Percentiles rank a stretch among this genome's conserved stretches.
These are phyloP conservation scores for Tenualosa thibaudeaui DNA, from an alignment of 2,797 vertebrate genomes.

Conservation along the genomic window DNA sequence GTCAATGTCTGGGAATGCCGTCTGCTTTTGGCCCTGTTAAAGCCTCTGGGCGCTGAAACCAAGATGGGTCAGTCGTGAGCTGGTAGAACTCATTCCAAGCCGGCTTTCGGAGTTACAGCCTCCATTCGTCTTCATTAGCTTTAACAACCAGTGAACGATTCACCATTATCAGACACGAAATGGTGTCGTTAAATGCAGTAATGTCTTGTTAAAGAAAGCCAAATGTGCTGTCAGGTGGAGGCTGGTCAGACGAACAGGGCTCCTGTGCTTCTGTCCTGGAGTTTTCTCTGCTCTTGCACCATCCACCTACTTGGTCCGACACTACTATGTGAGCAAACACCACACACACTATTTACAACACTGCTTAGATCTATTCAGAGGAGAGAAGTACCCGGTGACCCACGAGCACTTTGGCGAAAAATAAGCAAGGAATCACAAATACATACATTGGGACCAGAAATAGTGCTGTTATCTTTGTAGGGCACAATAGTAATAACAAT, in stretches of 20 bases:
- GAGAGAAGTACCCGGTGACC: slow-evolving; percentile 41
- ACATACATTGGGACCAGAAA: slow-evolving; percentile 46
- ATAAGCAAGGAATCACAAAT: slow-evolving; percentile 53
- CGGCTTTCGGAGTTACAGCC: neutral
- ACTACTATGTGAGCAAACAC: slow-evolving; percentile 60
- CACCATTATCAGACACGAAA: slow-evolving; percentile 1
- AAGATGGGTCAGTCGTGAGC: neutral
- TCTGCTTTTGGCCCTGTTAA: slow-evolving; percentile 38
- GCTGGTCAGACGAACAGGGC: neutral
- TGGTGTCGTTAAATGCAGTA: slow-evolving; percentile 2
- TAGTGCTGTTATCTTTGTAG: slow-evolving; percentile 44
- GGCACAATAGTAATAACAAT: slow-evolving; percentile 27
- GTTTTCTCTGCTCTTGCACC: neutral
- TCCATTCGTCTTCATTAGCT: slow-evolving; percentile 10
- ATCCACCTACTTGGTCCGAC: slow-evolving; percentile 49
- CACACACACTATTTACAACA: slow-evolving; percentile 43
- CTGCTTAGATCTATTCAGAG: slow-evolving; percentile 47
- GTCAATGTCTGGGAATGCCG: slow-evolving; percentile 48
- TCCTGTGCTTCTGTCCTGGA: neutral
- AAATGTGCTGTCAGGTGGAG: neutral
- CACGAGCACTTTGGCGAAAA: slow-evolving; percentile 55
- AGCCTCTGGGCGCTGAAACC: neutral
- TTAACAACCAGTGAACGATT: neutral
- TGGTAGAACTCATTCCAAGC: neutral
- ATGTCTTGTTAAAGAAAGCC: slow-evolving; percentile 12